Evolutionary conservation across 2,797 vertebrate species (phyloP).

Genomic region (Chaetophractus vellerosus): DNA sequence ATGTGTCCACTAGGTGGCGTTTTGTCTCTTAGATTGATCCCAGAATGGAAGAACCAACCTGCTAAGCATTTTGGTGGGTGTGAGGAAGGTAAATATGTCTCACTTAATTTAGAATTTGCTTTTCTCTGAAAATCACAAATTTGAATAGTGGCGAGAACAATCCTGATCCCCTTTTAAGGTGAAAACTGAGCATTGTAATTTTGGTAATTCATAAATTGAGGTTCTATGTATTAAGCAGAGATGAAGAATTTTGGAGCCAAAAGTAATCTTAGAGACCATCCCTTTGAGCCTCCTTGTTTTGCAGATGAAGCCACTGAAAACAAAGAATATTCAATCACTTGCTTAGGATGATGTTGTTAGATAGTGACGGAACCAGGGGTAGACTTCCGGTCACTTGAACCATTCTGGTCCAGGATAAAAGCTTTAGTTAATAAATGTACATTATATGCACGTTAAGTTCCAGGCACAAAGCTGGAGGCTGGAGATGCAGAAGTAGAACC

Average conservation of each 20-base stretch:
- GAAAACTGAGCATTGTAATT: background rate
- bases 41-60: background rate
- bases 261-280: background rate
- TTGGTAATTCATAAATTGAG: conserved; percentile 31
- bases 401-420: background rate
- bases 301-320: background rate
- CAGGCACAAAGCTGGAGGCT: background rate
- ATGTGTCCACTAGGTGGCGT: conserved; percentile 82
- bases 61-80: background rate
- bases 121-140: conserved; percentile 29
- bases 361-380: background rate
- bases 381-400: background rate
- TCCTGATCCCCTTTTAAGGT: background rate
- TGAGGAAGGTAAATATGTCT: conserved; percentile 22
- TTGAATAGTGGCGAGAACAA: background rate
- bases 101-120: background rate
- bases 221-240: background rate
- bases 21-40: conserved; percentile 64
- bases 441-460: background rate
- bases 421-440: background rate
- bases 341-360: background rate
- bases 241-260: background rate
- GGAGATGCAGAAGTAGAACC: background rate
- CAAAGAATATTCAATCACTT: background rate
- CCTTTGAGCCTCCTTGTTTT: background rate